Evolutionary conservation across 1,140 invertebrate genomes (phyloP).

Genomic region (Plectus sambesii): DNA sequence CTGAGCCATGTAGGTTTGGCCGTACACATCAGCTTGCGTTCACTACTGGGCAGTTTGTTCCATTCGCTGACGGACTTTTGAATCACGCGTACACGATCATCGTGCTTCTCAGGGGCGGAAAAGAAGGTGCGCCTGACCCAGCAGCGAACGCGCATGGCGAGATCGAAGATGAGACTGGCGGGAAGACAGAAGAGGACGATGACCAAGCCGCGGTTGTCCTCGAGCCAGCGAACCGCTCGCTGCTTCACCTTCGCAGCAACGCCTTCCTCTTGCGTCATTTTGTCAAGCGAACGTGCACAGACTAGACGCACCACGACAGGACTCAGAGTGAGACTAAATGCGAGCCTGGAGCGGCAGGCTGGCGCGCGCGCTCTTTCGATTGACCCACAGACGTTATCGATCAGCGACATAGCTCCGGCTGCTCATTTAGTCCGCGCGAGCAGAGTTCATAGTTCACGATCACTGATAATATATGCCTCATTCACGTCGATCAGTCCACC

Average conservation of each 20-base stretch:
- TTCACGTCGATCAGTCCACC: too few species aligned
- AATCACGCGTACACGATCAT: constrained; percentile 53
- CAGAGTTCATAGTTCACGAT: too few species aligned
- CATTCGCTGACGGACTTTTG: constrained; percentile 53
- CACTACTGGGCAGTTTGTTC: constrained; percentile 51
- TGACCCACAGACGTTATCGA: too few species aligned
- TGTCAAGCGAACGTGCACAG: too few species aligned
- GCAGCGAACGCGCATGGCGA: constrained; percentile 49
- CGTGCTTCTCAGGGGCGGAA: constrained; percentile 50
- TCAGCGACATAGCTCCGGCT: too few species aligned
- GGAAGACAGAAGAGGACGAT: constrained; percentile 58
- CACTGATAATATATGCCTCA: too few species aligned
- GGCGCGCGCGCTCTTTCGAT: too few species aligned
- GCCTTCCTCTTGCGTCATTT: too few species aligned
- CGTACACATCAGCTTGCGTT: constrained; percentile 55
- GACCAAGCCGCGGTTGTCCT: constrained; percentile 58
- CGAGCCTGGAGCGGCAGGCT: too few species aligned
- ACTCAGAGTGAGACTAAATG: too few species aligned
- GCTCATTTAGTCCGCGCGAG: too few species aligned
- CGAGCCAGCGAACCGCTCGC: constrained; percentile 51
- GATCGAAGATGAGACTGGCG: constrained; percentile 56
- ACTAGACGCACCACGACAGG: too few species aligned
- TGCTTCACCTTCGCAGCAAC: constrained; percentile 37
- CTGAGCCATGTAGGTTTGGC: constrained; percentile 59
- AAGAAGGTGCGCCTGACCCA: constrained; percentile 48